These are phyloP conservation scores for Rousettus leschenaultii DNA, from an alignment of 2,113 vertebrate genomes.

Conservation along the genomic window DNA sequence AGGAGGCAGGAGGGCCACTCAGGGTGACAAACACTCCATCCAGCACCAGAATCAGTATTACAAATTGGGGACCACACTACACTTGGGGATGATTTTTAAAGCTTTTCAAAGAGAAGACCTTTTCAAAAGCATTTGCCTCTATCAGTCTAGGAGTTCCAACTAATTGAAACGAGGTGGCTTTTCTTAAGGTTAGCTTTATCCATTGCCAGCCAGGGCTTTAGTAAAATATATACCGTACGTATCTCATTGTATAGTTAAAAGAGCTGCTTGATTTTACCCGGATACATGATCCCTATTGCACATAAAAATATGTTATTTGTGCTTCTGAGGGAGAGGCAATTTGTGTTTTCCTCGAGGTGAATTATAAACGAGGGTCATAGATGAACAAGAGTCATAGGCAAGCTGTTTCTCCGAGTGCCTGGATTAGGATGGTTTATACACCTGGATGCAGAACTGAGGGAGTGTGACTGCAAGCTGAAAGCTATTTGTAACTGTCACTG, in stretches of 20 bases:
- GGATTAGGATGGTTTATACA: neutral
- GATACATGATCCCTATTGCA: neutral
- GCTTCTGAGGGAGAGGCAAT: neutral
- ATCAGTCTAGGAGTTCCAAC: neutral
- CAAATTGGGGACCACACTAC: neutral
- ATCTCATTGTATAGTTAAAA: neutral
- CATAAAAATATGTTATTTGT: neutral
- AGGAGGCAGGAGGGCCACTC: neutral
- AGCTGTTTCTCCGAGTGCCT: neutral
- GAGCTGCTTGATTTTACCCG: neutral
- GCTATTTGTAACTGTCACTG: slow-evolving; percentile 46
- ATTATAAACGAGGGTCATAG: neutral
- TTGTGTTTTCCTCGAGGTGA: neutral
- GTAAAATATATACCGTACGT: neutral
- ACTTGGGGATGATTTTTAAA: neutral
- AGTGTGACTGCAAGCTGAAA: neutral
- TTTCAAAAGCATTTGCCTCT: neutral
- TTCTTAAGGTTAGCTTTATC: neutral
- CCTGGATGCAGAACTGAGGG: neutral
- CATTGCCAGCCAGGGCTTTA: neutral
- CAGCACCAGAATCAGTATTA: neutral
- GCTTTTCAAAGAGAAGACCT: neutral
- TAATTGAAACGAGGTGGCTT: neutral
- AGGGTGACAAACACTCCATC: neutral
- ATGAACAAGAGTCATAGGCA: neutral